A percentile compares a stretch with the other conserved stretches of the same genome.
These are phyloP conservation scores for Probosciger aterrimus DNA, from an alignment of 2,113 vertebrate genomes.

Conservation along the genomic window DNA sequence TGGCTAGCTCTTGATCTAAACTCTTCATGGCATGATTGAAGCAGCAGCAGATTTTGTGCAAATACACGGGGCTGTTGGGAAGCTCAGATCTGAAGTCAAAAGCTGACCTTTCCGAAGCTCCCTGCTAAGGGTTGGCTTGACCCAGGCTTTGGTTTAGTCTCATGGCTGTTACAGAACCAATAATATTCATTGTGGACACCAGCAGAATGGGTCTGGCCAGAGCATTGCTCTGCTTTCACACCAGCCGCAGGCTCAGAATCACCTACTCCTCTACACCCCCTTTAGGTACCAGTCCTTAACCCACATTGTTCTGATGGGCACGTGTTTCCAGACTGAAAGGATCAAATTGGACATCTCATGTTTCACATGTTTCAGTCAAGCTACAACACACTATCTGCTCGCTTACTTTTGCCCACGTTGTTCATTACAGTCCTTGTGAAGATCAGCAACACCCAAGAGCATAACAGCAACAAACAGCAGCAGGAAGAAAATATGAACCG, in stretches of 20 bases:
- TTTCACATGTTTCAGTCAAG: not conserved
- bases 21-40: not conserved
- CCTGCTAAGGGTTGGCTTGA: not conserved
- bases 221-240: not conserved
- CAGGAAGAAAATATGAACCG: not conserved
- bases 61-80: not conserved
- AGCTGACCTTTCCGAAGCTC: not conserved
- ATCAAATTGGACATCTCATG: not conserved
- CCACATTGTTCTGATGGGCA: not conserved
- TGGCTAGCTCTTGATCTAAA: not conserved
- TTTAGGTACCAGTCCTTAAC: not conserved
- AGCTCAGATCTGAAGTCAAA: not conserved
- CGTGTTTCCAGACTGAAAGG: not conserved
- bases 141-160: not conserved
- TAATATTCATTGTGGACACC: not conserved
- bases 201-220: not conserved
- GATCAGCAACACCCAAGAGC: not conserved
- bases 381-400: too few relatives aligned
- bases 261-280: not conserved
- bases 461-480: not conserved
- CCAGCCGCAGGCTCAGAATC: accelerated
- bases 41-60: not conserved
- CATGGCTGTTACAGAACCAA: not conserved
- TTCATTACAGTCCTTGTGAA: not conserved
- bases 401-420: not conserved